Percentiles rank a stretch among this genome's conserved stretches.
phyloP scores from a whole-genome alignment of 2,113 vertebrate species.

The Oryctolagus cuniculus region mOryCun1.1 NC_091444.1:41140001-41140500 shows the following conservation, averaged over 20 bases:
- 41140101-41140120: not conserved
- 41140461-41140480: not conserved
- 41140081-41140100: not conserved
- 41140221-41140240: not conserved
- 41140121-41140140: not conserved
- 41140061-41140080: not conserved
- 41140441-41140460: not conserved
- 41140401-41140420: not conserved
- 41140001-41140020: too few relatives aligned
- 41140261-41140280: not conserved
- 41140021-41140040: too few relatives aligned
- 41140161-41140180: too few relatives aligned
- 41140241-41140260: not conserved
- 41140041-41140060: slow-evolving; percentile 19
- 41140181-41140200: not conserved
- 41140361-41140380: not conserved
- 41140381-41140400: not conserved
- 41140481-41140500: not conserved
- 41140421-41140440: not conserved
- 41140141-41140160: not conserved
- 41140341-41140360: not conserved
- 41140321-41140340: not conserved
- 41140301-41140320: not conserved
- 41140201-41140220: not conserved
- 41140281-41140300: not conserved